A percentile compares a stretch with the other conserved stretches of the same genome.
Conservation (phyloP, 2,113 vertebrate species). For the Brachyistius frenatus region DNA sequence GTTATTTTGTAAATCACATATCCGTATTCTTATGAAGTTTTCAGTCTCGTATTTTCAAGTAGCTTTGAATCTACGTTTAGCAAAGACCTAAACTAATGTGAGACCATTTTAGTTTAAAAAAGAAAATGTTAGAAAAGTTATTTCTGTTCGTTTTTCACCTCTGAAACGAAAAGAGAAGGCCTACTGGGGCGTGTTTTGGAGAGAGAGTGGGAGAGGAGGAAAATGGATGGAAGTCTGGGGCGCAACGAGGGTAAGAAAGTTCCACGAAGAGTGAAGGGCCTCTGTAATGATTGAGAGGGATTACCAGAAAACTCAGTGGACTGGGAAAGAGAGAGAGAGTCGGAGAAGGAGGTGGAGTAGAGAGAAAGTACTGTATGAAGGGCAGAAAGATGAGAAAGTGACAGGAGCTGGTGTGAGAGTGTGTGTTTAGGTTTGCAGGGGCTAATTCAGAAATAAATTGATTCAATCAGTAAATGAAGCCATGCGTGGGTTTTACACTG, state of each 20-base stretch:
- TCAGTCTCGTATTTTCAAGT: neutral
- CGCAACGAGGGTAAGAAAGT: constrained; percentile 71
- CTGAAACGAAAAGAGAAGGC: constrained; percentile 29
- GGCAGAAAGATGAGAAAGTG: constrained; percentile 50
- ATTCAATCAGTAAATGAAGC: constrained; percentile 67
- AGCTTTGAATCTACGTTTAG: neutral
- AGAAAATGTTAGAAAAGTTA: constrained; percentile 24
- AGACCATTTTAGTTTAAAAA: constrained; percentile 21
- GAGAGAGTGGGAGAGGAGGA: constrained; percentile 13
- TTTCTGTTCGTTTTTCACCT: constrained; percentile 22
- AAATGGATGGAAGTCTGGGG: constrained; percentile 69
- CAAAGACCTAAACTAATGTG: constrained; percentile 11
- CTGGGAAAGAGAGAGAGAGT: constrained; percentile 66
- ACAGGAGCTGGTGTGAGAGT: constrained; percentile 24
- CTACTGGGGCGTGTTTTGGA: constrained; percentile 28
- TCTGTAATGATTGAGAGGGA: constrained; percentile 82
- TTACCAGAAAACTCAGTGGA: constrained; percentile 77
- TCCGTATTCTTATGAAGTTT: neutral
- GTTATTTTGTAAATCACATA: constrained; percentile 10
- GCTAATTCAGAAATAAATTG: constrained; percentile 66
- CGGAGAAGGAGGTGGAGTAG: constrained; percentile 48
- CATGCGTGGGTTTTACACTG: constrained; percentile 36
- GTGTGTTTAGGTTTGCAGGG: constrained; percentile 20
- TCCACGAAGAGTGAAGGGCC: constrained; percentile 77
- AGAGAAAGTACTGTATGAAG: constrained; percentile 64